These are phyloP conservation scores for Chironomus riparius DNA, from an alignment of 2,888 invertebrate genomes.

Conservation along the genomic window DNA sequence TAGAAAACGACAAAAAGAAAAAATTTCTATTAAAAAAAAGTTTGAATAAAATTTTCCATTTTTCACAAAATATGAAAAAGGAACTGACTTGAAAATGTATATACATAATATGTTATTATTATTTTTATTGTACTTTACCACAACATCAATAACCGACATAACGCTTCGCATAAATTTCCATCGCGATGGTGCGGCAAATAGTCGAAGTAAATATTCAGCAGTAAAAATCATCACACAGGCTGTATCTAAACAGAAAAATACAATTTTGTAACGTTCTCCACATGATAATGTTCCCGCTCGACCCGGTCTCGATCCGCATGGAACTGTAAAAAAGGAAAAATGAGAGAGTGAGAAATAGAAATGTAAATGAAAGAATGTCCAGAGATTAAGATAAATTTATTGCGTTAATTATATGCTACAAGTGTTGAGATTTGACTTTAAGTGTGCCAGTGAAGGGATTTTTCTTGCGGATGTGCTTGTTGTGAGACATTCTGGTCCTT, in stretches of 20 bases:
- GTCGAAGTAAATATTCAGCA: slow-evolving; percentile 87
- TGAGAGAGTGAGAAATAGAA: background rate
- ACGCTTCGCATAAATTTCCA: slow-evolving; percentile 97
- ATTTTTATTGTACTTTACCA: slow-evolving; percentile 39
- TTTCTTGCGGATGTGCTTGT: too few species aligned
- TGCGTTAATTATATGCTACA: background rate
- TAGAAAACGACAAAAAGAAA: background rate
- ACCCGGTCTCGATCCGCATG: slow-evolving; percentile 81
- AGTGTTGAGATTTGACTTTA: too few species aligned
- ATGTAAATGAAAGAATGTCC: background rate
- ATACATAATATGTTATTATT: background rate
- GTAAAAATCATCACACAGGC: slow-evolving; percentile 99
- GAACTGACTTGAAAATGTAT: background rate
- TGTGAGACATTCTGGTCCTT: too few species aligned
- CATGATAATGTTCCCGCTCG: slow-evolving; percentile 84
- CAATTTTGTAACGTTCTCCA: slow-evolving; percentile 95
- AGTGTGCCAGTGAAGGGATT: too few species aligned
- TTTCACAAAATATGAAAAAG: background rate
- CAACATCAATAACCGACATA: slow-evolving; percentile 99
- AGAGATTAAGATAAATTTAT: background rate
- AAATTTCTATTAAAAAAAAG: too few species aligned
- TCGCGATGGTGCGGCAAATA: slow-evolving; percentile 97
- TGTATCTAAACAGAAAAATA: slow-evolving; percentile 98
- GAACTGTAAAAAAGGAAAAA: slow-evolving; percentile 46
- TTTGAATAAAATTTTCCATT: too few species aligned